phyloP scores from a whole-genome alignment of 2,113 vertebrate genomes.

The Phylloscopus trochiloides region DNA sequence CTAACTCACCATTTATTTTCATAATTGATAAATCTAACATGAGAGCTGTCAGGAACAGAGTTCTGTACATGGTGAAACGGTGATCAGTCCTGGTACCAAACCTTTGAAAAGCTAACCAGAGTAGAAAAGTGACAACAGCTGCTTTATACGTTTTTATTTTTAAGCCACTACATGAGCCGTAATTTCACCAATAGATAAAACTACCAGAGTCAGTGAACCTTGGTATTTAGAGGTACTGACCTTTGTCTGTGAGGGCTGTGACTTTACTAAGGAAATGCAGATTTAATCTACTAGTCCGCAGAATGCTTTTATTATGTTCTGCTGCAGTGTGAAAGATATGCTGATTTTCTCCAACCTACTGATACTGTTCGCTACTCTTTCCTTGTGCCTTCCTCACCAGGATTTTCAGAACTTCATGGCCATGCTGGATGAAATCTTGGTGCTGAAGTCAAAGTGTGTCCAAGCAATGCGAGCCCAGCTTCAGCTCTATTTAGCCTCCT shows the following conservation, averaged over 20 bases:
- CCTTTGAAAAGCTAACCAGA: neutral
- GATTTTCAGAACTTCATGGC: slow-evolving; percentile 80
- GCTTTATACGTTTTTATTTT: neutral
- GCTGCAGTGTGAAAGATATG: neutral
- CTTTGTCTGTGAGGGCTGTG: neutral
- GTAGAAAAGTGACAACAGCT: neutral
- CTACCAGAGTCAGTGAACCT: neutral
- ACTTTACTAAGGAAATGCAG: neutral
- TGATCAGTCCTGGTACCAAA: neutral
- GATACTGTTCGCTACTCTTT: neutral
- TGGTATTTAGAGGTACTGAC: neutral
- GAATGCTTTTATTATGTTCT: neutral
- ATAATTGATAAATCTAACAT: neutral
- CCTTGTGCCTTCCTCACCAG: slow-evolving; percentile 64
- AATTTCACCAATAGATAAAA: neutral
- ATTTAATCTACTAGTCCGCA: neutral
- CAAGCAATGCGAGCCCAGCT: slow-evolving; percentile 77
- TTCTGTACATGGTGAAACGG: neutral
- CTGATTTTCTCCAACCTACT: neutral
- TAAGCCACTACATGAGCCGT: neutral
- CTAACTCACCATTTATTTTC: neutral
- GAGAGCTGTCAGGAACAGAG: neutral
- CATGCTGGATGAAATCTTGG: slow-evolving; percentile 82
- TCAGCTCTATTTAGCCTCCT: slow-evolving; percentile 65
- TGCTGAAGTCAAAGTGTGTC: slow-evolving; percentile 79